A percentile compares a stretch with the other conserved stretches of the same genome.
These are phyloP conservation scores for Cyclura pinguis DNA, from an alignment of 2,797 vertebrate species.

Conservation along the genomic window DNA sequence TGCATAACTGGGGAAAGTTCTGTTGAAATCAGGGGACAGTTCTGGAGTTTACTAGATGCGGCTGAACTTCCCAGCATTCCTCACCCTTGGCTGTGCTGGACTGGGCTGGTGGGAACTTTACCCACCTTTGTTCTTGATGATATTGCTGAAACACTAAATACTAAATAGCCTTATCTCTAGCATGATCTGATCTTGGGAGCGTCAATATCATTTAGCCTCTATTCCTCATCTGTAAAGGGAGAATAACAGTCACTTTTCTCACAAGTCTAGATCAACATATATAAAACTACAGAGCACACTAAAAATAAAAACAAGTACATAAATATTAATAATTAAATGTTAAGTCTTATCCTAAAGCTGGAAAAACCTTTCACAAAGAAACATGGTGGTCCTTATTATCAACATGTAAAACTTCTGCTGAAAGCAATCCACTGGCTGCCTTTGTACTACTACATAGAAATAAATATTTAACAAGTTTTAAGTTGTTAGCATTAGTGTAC, in stretches of 20 bases:
- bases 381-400: background rate
- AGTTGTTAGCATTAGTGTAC: background rate
- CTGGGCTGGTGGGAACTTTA: too few species aligned
- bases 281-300: background rate
- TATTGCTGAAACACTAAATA: background rate
- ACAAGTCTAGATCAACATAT: background rate
- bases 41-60: too few species aligned
- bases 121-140: background rate
- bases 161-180: background rate
- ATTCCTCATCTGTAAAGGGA: background rate
- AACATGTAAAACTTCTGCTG: background rate
- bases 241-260: background rate
- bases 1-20: background rate
- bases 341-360: background rate
- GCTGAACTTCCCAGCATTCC: too few species aligned
- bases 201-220: background rate
- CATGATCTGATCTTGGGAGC: background rate
- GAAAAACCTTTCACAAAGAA: background rate
- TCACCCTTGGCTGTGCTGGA: too few species aligned
- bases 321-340: background rate
- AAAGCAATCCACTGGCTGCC: background rate
- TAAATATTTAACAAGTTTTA: background rate
- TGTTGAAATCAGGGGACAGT: background rate
- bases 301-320: background rate
- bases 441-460: background rate